Conservation (phyloP, 2,797 vertebrate species). For the Geotrypetes seraphini region DNA sequence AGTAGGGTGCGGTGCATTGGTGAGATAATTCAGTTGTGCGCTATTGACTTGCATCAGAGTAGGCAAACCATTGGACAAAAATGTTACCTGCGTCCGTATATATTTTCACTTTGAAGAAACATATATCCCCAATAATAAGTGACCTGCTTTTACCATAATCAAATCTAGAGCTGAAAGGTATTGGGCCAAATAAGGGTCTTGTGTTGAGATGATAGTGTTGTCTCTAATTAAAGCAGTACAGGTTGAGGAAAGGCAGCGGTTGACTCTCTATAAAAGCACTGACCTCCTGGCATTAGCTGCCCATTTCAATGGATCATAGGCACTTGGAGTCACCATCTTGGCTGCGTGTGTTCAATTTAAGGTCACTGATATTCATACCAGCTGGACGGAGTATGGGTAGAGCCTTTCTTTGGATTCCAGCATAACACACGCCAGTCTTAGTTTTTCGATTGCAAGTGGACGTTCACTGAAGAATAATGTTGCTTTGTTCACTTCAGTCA, state of each 20-base stretch:
- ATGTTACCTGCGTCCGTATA: too few species aligned
- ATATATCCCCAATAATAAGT: too few species aligned
- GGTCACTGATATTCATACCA: slow-evolving; percentile 35
- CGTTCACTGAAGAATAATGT: slow-evolving; percentile 25
- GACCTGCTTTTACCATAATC: too few species aligned
- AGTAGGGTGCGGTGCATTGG: slow-evolving; percentile 2
- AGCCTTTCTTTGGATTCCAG: slow-evolving; percentile 13
- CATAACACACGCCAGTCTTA: slow-evolving; percentile 22
- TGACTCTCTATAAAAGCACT: slow-evolving; percentile 41
- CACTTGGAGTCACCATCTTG: slow-evolving; percentile 37
- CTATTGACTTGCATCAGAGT: background rate
- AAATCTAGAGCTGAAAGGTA: too few species aligned
- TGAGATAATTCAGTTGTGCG: slow-evolving; percentile 7
- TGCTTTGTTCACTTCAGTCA: slow-evolving; percentile 22
- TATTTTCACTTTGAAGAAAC: too few species aligned
- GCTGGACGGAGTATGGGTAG: slow-evolving; percentile 31
- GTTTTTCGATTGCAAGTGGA: slow-evolving; percentile 24
- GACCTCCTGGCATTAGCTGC: slow-evolving; percentile 48
- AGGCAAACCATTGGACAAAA: too few species aligned
- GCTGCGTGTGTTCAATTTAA: slow-evolving; percentile 34
- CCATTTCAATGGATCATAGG: slow-evolving; percentile 36
- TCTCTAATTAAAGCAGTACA: too few species aligned
- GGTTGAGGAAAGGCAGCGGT: slow-evolving; percentile 37
- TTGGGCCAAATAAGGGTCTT: too few species aligned
- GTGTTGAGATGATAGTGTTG: too few species aligned